These are phyloP conservation scores for Phyllopteryx taeniolatus DNA, from an alignment of 2,113 vertebrate genomes.

Conservation along the genomic window DNA sequence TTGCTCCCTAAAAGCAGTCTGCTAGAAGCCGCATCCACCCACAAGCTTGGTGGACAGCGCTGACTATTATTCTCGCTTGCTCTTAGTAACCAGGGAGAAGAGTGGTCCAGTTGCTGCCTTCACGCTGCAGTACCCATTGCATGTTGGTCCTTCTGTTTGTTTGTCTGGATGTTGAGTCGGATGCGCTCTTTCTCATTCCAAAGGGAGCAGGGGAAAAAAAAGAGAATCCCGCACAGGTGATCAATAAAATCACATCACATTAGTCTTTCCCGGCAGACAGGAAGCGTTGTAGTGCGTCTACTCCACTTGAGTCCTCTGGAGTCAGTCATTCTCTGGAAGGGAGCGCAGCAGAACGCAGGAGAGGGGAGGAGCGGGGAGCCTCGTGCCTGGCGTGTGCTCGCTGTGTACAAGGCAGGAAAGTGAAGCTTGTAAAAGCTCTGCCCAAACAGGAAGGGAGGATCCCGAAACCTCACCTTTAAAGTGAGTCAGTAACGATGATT, in stretches of 20 bases:
- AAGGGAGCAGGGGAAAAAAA: conserved; percentile 4
- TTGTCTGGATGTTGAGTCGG: conserved; percentile 28
- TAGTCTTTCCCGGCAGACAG: conserved; percentile 34
- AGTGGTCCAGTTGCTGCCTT: conserved; percentile 65
- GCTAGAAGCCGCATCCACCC: conserved; percentile 67
- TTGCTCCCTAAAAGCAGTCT: conserved; percentile 53
- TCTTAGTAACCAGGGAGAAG: conserved; percentile 61
- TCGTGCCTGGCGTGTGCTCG: conserved; percentile 66
- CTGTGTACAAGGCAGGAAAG: conserved; percentile 47
- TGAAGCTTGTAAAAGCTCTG: conserved; percentile 48
- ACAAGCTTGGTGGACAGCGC: conserved; percentile 60
- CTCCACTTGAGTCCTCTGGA: conserved; percentile 56
- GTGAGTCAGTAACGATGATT: conserved; percentile 36
- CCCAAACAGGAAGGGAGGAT: conserved; percentile 52
- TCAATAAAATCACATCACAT: conserved; percentile 38
- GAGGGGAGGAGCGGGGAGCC: conserved; percentile 57
- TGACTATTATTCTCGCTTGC: conserved; percentile 61
- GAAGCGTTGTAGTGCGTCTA: conserved; percentile 40
- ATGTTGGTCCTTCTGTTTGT: conserved; percentile 55
- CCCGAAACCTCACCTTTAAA: conserved; percentile 51
- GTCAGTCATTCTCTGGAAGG: conserved; percentile 61
- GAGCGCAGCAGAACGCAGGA: conserved; percentile 57
- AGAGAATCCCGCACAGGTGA: conserved; percentile 32
- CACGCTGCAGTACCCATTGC: conserved; percentile 60
- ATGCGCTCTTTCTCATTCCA: conserved; percentile 29